Conservation (phyloP, 2,888 invertebrate genomes). For the Isotomurus palustris region DNA sequence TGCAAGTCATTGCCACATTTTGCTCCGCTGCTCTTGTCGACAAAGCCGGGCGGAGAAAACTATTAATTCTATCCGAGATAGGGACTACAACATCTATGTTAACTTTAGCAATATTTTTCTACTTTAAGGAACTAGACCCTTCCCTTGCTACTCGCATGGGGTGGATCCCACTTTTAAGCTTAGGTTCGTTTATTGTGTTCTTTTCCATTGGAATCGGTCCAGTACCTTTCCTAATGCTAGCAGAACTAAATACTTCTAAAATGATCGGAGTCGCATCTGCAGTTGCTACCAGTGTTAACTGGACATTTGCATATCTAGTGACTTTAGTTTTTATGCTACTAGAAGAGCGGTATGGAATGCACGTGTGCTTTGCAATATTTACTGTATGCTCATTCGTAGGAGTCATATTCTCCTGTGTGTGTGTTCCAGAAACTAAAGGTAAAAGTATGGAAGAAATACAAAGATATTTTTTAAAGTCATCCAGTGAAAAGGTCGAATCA, state of each 20-base stretch:
- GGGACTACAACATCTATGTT: constrained; percentile 67
- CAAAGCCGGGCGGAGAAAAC: constrained; percentile 66
- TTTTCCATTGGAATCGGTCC: constrained; percentile 78
- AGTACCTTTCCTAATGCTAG: constrained; percentile 77
- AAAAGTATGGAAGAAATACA: background rate
- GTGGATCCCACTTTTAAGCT: constrained; percentile 66
- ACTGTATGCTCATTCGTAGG: constrained; percentile 62
- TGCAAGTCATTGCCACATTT: constrained; percentile 55
- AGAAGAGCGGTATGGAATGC: constrained; percentile 60
- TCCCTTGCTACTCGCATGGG: constrained; percentile 52
- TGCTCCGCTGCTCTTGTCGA: constrained; percentile 64
- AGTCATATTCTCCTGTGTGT: constrained; percentile 51
- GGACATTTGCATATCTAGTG: constrained; percentile 64
- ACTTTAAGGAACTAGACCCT: constrained; percentile 50
- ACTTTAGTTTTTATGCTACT: constrained; percentile 47
- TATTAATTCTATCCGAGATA: constrained; percentile 41
- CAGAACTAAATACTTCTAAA: constrained; percentile 19
- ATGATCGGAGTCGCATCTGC: constrained; percentile 60
- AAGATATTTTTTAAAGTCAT: background rate
- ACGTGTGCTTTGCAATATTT: constrained; percentile 72
- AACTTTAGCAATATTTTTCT: constrained; percentile 68
- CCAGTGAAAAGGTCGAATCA: too few relatives aligned
- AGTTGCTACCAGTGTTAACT: constrained; percentile 68
- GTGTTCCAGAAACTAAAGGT: background rate
- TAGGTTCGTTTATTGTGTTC: constrained; percentile 71